Evolutionary conservation across 2,113 vertebrate genomes (phyloP), one percentile per base, ranked within the genome.

Genomic region (rat (Rattus norvegicus)): DNA sequence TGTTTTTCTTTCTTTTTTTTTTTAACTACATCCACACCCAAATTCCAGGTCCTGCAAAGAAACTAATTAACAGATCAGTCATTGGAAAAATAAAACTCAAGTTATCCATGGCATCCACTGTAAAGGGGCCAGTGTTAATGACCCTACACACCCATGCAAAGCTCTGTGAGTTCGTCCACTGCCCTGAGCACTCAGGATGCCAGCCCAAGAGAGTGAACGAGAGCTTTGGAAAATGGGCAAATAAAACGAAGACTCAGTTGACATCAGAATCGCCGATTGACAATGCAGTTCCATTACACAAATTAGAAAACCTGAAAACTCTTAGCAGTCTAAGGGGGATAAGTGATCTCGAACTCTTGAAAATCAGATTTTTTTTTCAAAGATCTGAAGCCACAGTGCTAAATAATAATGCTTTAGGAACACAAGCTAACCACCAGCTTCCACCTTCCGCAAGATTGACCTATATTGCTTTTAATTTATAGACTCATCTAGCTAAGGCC

Each of bases 81-180:
- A 77, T 10, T 84, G 47, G 94, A 97, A 92, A 96, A 95, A 93
- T 86, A 81, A 91, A 94, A 96, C 47, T 94, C 33, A 43, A 76
- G 79, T 95, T 93, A 77, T 54, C 72, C 28, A 77, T 36, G 20
- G 56, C 75, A 81, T 77, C 73, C 61, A 77, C 16, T 94, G 83
- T 97, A 86, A 88, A 90, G 36, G 26, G n/a, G 85, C 89, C 73
- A 95, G 19, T 4, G 11, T 43, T 70, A 47, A 63, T 43, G 76
- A 16, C 67, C 9, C 56, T 86, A 30, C 39, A 85, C 56, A 69
- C 14, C n/a, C 47, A 49, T 13, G 30, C 70, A 61, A 91, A 72
- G 73, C 83, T 72, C 17, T 61, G 7, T n/a, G 52, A 75, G 75
- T 90, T 75, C 36, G 22, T 47, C 17, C 5, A 30, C 52, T 67